Base-by-base conservation (phyloP, 2,888 invertebrate species). In the Parnassius orleans region DNA sequence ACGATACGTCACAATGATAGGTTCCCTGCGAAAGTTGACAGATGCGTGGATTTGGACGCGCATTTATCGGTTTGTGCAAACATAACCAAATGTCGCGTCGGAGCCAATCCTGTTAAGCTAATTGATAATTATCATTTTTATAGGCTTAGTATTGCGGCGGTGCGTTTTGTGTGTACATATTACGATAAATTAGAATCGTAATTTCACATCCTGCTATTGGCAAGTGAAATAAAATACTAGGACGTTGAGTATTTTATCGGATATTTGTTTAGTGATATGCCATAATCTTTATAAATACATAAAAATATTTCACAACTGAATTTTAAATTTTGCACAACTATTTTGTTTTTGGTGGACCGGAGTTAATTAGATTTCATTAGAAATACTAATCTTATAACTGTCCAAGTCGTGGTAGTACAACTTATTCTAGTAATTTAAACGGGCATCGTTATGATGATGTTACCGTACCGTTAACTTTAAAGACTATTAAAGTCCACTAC, bases 121-220 rank as follows among this genome's bases (percentile, higher is more conserved):
- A 89, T 89, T 87, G 86, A 81, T 84, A 85, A 89, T 90, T 88
- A 89, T 87, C 83, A 87, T 87, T 87, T 87, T 86, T 88, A 89
- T 83, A 75, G 83, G 87, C 78, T 85, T 77, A 83, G 73, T 67
- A 61, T 70, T 68, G 68, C 70, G 69, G 74, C 72, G 77, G 75
- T 64, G 60, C 60, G 71, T 72, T 77, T 81, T 72, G 72, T 62
- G 53, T 60, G 48, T 70, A 33, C 33, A 33, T 33, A 33, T 33
- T 33, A 64, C 68, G 75, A 71, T 73, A 74, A 79, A 80, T 79
- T 75, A 72, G 71, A 65, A 69, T 61, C 68, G 69, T 73, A 72
- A 73, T 73, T 70, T 68, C 58, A 71, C 68, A 66, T 63, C 66
- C 64, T 56, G 64, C 54, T 62, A 61, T 33, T 62, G 50, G 44